These are phyloP conservation scores for Pachyramphus minor DNA, from an alignment of 2,113 vertebrate species.

Conservation along the genomic window DNA sequence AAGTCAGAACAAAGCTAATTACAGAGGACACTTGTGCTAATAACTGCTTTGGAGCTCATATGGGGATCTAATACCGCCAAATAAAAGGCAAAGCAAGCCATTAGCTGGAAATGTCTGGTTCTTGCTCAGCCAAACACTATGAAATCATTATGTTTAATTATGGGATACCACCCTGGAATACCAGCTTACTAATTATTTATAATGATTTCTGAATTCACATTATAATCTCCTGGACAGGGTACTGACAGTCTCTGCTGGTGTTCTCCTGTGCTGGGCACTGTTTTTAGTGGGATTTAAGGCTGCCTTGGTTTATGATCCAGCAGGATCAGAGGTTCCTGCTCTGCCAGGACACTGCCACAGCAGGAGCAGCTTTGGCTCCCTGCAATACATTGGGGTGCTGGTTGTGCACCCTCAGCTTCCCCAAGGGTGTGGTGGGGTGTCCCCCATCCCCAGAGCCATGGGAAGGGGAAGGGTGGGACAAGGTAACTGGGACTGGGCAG, in stretches of 20 bases:
- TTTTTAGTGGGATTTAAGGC: neutral
- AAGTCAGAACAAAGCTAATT: constrained; percentile 57
- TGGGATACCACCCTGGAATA: neutral
- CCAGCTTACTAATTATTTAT: neutral
- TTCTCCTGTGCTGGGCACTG: neutral
- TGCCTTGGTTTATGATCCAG: neutral
- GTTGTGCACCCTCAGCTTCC: neutral
- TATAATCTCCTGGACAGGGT: neutral
- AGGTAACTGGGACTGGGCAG: fast-evolving
- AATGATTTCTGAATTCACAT: neutral
- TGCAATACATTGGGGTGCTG: fast-evolving
- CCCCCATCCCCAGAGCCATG: neutral
- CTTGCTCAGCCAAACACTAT: constrained; percentile 18
- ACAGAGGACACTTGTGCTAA: constrained; percentile 45
- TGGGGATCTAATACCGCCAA: constrained; percentile 19
- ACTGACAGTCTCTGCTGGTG: neutral
- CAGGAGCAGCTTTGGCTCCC: neutral
- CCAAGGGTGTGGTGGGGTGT: fast-evolving
- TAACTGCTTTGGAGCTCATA: constrained; percentile 40
- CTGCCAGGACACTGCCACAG: neutral
- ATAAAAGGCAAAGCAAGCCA: constrained; percentile 40
- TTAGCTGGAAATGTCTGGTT: constrained; percentile 42
- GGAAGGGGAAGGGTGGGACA: too few species aligned
- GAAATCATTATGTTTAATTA: constrained; percentile 56
- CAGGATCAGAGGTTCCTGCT: neutral